These are phyloP conservation scores for Harlomillsia oculata DNA, from an alignment of 1,140 invertebrate species.

Conservation along the genomic window DNA sequence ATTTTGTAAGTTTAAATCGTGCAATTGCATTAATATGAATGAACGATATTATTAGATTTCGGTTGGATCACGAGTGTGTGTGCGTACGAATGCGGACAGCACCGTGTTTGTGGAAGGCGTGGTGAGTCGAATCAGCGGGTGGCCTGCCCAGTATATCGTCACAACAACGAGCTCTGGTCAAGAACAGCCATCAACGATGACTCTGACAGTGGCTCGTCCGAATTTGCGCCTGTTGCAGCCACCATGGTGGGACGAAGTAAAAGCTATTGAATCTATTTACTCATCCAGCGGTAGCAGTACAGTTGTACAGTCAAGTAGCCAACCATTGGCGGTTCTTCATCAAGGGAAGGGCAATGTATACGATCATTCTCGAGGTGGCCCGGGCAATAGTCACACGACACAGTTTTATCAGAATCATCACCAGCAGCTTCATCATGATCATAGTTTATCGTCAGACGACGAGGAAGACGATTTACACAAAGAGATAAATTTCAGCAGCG, in stretches of 20 bases:
- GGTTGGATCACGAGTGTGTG: slow-evolving; percentile 46
- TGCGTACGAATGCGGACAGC: slow-evolving; percentile 45
- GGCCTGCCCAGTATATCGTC: slow-evolving; percentile 66
- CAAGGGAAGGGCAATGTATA: slow-evolving; percentile 10
- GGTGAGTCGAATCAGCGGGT: slow-evolving; percentile 60
- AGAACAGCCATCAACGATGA: too few relatives aligned
- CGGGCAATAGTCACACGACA: slow-evolving; percentile 21
- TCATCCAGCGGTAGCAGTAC: slow-evolving; percentile 13
- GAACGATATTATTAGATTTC: slow-evolving; percentile 37
- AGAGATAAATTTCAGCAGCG: slow-evolving; percentile 71
- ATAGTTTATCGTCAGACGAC: slow-evolving; percentile 44
- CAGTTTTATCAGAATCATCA: too few relatives aligned
- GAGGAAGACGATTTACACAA: slow-evolving; percentile 79
- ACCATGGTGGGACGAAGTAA: slow-evolving; percentile 90
- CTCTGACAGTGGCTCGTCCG: slow-evolving; percentile 65
- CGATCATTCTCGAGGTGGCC: neutral
- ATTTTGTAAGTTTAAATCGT: neutral
- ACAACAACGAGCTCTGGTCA: slow-evolving; percentile 49
- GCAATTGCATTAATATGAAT: neutral
- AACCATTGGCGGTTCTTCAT: slow-evolving; percentile 1
- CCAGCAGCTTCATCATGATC: neutral
- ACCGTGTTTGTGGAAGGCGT: slow-evolving; percentile 74
- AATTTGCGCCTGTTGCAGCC: slow-evolving; percentile 80
- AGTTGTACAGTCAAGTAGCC: slow-evolving; percentile 3
- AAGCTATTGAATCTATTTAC: slow-evolving; percentile 50